These are phyloP conservation scores for Cotesia glomerata DNA, from an alignment of 1,140 invertebrate genomes.

Conservation along the genomic window DNA sequence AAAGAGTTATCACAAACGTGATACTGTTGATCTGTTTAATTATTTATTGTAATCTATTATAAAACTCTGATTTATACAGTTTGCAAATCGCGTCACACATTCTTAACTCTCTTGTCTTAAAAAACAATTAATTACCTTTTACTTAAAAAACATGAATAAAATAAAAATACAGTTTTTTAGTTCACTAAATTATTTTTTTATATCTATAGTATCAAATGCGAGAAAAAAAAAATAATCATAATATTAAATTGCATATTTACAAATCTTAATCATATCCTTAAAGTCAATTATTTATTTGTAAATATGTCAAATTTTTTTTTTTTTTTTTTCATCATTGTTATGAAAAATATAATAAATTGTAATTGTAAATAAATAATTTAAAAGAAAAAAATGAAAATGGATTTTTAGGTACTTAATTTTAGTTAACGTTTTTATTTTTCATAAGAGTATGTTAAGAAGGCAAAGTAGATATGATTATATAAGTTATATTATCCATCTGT, in stretches of 20 bases:
- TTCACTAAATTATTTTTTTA: no score
- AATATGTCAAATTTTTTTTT: no score
- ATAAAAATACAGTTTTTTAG: no score
- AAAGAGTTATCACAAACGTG: conserved; percentile 21
- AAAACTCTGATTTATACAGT: conserved; percentile 32
- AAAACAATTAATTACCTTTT: no score
- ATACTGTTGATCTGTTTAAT: conserved; percentile 5
- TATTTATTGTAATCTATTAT: conserved; percentile 13
- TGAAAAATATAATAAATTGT: no score
- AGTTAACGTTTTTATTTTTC: neutral
- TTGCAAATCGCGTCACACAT: conserved; percentile 1
- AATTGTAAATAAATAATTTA: neutral
- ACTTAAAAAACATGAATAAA: no score
- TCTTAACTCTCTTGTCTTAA: neutral
- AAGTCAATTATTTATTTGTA: no score
- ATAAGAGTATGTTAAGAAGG: conserved; percentile 34
- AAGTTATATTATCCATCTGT: conserved; percentile 33
- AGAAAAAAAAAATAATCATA: no score
- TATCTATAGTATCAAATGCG: no score
- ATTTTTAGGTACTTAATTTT: neutral
- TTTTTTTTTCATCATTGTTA: no score
- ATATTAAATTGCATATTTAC: no score
- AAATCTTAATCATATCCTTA: no score
- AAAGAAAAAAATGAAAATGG: conserved; percentile 5
- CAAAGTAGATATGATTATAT: conserved; percentile 44